Conservation (phyloP, 2,797 vertebrate genomes). For the Sarcoramphus papa region DNA sequence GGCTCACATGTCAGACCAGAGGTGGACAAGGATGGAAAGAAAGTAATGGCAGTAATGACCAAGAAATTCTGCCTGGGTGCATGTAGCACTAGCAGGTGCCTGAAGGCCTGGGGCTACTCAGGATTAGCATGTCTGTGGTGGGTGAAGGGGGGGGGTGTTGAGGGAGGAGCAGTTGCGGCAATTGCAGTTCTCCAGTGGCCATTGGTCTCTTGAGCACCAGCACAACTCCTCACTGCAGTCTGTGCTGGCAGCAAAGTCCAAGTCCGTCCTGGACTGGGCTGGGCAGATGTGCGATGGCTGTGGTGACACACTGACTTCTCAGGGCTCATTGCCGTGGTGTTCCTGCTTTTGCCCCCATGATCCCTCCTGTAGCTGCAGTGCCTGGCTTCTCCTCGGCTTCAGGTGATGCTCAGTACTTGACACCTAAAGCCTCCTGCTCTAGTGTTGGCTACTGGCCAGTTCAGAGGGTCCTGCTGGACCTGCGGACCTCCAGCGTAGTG, state of each 20-base stretch:
- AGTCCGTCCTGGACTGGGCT: rapidly evolving
- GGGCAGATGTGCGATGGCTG: rapidly evolving
- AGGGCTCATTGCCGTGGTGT: neutral
- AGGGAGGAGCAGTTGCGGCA: neutral
- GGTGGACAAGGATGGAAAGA: neutral
- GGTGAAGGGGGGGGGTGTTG: neutral
- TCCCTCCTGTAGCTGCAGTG: neutral
- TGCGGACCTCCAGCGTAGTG: neutral
- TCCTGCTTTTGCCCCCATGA: neutral
- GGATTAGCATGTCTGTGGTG: neutral
- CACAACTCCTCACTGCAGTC: neutral
- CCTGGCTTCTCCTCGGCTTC: neutral
- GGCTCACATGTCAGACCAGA: neutral
- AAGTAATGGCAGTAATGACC: neutral
- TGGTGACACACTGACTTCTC: neutral
- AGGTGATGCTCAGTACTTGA: neutral
- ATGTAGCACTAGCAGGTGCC: rapidly evolving
- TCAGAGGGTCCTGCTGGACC: neutral
- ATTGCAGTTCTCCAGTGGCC: neutral
- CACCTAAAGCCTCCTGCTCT: neutral
- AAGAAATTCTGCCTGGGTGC: neutral
- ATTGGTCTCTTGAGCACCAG: neutral
- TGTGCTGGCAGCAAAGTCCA: neutral
- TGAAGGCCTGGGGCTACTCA: neutral
- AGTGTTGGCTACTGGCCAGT: neutral